A percentile compares a stretch with the other conserved stretches of the same genome.
Evolutionary conservation across 2,888 invertebrate genomes (phyloP).

Genomic region (Isotomurus palustris): DNA sequence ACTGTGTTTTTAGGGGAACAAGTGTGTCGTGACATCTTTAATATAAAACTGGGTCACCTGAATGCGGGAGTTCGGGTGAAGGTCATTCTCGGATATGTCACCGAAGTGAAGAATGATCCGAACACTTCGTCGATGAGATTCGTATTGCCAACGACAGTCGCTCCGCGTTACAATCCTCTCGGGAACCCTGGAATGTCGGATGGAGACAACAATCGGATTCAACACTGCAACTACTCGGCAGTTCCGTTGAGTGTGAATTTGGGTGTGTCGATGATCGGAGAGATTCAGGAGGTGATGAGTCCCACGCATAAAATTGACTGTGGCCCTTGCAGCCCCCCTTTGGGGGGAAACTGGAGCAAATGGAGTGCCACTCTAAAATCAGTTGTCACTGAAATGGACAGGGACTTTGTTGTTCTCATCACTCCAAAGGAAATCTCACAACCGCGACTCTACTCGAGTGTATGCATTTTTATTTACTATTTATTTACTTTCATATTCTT

Average conservation of each 20-base stretch:
- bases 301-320: slow-evolving; percentile 38
- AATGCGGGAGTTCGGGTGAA: slow-evolving; percentile 43
- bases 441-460: slow-evolving; percentile 53
- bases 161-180: slow-evolving; percentile 43
- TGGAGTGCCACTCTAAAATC: slow-evolving; percentile 25
- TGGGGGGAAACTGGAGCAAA: slow-evolving; percentile 31
- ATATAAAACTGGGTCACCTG: slow-evolving; percentile 41
- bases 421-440: slow-evolving; percentile 51
- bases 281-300: slow-evolving; percentile 36
- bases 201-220: slow-evolving; percentile 22
- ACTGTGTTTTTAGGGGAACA: slow-evolving; percentile 39
- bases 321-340: slow-evolving; percentile 17
- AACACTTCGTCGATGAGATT: slow-evolving; percentile 39
- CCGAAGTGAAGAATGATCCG: slow-evolving; percentile 44
- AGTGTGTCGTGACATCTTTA: slow-evolving; percentile 41
- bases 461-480: too few relatives aligned
- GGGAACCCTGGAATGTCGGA: neutral
- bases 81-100: slow-evolving; percentile 41
- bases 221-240: slow-evolving; percentile 17
- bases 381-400: slow-evolving; percentile 39
- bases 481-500: too few relatives aligned
- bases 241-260: slow-evolving; percentile 41
- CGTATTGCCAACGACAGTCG: slow-evolving; percentile 46
- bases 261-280: slow-evolving; percentile 35
- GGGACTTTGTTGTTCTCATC: slow-evolving; percentile 51